phyloP scores from a whole-genome alignment of 2,113 vertebrate genomes.

The Limanda limanda region DNA sequence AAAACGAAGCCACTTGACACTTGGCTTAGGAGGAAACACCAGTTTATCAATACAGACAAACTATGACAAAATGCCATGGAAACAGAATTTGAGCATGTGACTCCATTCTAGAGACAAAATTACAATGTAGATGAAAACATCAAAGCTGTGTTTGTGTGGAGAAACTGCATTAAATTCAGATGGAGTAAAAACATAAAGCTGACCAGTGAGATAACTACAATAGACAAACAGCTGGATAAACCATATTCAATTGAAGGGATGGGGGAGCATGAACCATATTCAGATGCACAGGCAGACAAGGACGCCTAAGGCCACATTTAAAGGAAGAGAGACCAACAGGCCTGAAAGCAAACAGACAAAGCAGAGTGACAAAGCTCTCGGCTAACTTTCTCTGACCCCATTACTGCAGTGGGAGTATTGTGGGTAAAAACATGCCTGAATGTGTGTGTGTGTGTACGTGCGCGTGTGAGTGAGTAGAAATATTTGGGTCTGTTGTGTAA shows the following conservation, averaged over 20 bases:
- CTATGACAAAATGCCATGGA: not conserved
- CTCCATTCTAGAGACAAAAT: not conserved
- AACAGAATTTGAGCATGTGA: not conserved
- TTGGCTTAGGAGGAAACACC: too few species aligned
- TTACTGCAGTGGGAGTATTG: slow-evolving; percentile 44
- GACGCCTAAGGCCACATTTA: slow-evolving; percentile 19
- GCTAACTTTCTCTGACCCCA: slow-evolving; percentile 46
- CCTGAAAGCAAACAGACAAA: slow-evolving; percentile 28
- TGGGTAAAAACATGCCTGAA: slow-evolving; percentile 42
- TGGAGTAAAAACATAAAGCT: not conserved
- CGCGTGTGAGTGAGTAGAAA: slow-evolving; percentile 12
- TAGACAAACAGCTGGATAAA: not conserved
- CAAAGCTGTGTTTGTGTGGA: too few species aligned
- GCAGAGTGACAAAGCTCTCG: slow-evolving; percentile 20
- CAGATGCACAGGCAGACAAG: not conserved
- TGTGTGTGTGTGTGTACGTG: slow-evolving; percentile 2
- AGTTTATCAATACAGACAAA: not conserved
- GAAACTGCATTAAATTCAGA: not conserved
- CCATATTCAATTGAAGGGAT: not conserved
- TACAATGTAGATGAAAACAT: too few species aligned
- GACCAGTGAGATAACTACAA: not conserved
- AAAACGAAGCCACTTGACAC: too few species aligned
- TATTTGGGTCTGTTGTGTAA: slow-evolving; percentile 57
- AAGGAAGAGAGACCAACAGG: not conserved
- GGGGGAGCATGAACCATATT: not conserved